phyloP scores from a whole-genome alignment of 2,888 invertebrate species.

The Nephrotoma guestfalica region DNA sequence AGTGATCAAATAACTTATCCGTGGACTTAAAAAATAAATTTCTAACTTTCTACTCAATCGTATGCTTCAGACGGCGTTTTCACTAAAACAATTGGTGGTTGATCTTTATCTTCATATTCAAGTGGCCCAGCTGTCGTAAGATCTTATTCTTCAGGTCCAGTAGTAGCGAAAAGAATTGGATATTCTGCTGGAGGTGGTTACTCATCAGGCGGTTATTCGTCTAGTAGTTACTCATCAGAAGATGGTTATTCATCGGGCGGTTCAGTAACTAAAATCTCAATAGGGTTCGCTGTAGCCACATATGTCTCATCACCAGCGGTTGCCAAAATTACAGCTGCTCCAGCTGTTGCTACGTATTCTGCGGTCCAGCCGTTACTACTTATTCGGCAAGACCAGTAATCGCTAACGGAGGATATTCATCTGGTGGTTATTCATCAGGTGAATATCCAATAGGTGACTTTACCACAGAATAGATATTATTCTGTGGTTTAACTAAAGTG shows the following conservation, averaged over 20 bases:
- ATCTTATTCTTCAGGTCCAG: constrained; percentile 8
- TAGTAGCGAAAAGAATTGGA: constrained; percentile 9
- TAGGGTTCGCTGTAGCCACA: constrained; percentile 29
- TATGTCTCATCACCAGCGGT: neutral
- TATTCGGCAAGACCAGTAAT: constrained; percentile 10
- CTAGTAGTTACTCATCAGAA: constrained; percentile 8
- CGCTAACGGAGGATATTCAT: constrained; percentile 7
- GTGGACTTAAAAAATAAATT: too few species aligned
- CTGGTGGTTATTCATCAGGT: too few species aligned
- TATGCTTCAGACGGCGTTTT: constrained; percentile 10
- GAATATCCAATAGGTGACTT: constrained; percentile 21
- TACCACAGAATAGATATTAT: too few species aligned
- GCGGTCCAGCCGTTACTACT: constrained; percentile 13
- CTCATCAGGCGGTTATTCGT: constrained; percentile 10
- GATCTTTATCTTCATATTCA: constrained; percentile 13
- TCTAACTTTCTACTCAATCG: constrained; percentile 9
- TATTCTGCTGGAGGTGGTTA: constrained; percentile 11
- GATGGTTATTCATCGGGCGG: constrained; percentile 13
- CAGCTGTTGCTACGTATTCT: constrained; percentile 11
- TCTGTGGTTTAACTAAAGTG: constrained; percentile 5
- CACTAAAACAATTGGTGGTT: constrained; percentile 12
- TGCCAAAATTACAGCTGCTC: constrained; percentile 8
- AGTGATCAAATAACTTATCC: too few species aligned
- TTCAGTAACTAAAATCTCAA: constrained; percentile 12
- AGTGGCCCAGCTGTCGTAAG: constrained; percentile 14